Evolutionary conservation across 2,888 invertebrate species (phyloP), one percentile per base, ranked within the genome.

Genomic region (Galerucella nymphaeae): DNA sequence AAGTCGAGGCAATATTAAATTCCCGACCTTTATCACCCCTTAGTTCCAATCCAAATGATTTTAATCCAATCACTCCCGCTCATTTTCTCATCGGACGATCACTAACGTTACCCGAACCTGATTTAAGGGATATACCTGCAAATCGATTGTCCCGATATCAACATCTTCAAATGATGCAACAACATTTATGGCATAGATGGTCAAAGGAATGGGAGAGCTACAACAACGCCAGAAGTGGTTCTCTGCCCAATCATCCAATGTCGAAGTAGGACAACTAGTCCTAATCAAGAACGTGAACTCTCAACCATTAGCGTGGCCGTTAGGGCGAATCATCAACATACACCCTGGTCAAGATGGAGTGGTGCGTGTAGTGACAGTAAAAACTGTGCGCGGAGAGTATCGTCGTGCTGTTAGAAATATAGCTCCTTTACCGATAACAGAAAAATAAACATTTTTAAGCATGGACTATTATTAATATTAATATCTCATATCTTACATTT

Each of bases 291-390:
- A 69, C n/a, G 20, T 45, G 20, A 59, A 50, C 11, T 38, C 18
- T 23, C 68, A 58, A 23, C 48, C 61, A 14, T 53, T 71, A 14
- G 38, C 42, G 16, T 72, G 72, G 72, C 42, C 66, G 4, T 30
- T 72, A n/a, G 67, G 41, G 5, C 11, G 67, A 18, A 50, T 72
- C 10, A 30, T 42, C 1, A 55, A 62, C n/a, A 18, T 63, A 41
- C 72, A 72, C 53, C 67, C 72, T 6, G 62, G 72, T 11, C n/a
- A 66, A 48, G 71, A 71, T 50, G 50, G 50, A 20, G 61, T 71
- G 2, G 66, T 65, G 16, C 66, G 72, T n/a, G 67, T 67, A 55
- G 67, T 67, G 48, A 67, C 59, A 53, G 53, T 71, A 11, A 41
- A 59, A 50, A 66, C 62, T 42, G 42, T 42, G 42, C 13, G 18